Conservation (phyloP, 2,113 vertebrate genomes). For the Mirza zaza region DNA sequence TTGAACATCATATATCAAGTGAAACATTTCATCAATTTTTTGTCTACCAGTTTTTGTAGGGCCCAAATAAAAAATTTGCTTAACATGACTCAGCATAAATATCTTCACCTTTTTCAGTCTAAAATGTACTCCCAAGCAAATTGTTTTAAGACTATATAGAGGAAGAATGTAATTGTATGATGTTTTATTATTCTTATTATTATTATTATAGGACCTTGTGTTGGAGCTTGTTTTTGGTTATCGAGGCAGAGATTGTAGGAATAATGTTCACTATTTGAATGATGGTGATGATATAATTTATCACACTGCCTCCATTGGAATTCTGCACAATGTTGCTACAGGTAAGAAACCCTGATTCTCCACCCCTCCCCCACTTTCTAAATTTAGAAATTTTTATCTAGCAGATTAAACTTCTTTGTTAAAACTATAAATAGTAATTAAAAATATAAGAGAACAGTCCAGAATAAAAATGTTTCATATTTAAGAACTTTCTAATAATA, state of each 20-base stretch:
- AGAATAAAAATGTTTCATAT: conserved; percentile 6
- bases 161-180: background rate
- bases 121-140: background rate
- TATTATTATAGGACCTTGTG: conserved; percentile 91
- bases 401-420: conserved; percentile 20
- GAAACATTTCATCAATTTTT: conserved; percentile 30
- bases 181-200: conserved; percentile 20
- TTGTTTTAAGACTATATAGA: background rate
- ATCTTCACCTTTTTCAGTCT: background rate
- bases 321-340: conserved; percentile 96
- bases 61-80: background rate
- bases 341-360: conserved; percentile 83
- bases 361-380: background rate
- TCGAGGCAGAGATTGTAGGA: conserved; percentile 97
- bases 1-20: background rate
- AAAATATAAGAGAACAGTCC: background rate
- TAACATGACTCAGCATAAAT: background rate
- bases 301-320: conserved; percentile 95
- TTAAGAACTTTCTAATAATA: background rate
- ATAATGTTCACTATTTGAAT: conserved; percentile 99
- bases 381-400: conserved; percentile 4
- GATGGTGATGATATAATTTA: conserved; percentile 98
- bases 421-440: conserved; percentile 9
- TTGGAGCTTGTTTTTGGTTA: conserved; percentile 98
- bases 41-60: background rate